phyloP scores from a whole-genome alignment of 2,888 invertebrate species.

The Chloroclystis v-ata region DNA sequence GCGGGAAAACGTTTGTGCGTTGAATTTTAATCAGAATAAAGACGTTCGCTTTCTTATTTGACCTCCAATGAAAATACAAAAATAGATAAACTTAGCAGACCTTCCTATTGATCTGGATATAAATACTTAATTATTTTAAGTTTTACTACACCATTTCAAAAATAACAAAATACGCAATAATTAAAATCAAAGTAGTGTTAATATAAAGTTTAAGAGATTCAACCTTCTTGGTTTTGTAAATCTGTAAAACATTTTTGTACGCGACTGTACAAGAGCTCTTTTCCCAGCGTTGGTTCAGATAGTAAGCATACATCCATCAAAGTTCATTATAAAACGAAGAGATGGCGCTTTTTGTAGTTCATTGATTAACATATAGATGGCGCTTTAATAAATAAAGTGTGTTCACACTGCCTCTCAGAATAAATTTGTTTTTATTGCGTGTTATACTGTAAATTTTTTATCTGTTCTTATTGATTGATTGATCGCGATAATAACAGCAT shows the following conservation, averaged over 20 bases:
- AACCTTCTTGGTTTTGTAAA: neutral
- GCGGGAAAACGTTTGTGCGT: conserved; percentile 42
- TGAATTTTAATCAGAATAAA: conserved; percentile 47
- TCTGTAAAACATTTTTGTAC: conserved; percentile 5
- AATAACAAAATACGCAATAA: too few species aligned
- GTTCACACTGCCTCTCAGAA: conserved; percentile 4
- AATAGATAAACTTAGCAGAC: too few species aligned
- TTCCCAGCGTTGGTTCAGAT: conserved; percentile 4
- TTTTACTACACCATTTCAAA: neutral
- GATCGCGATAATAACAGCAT: conserved; percentile 15
- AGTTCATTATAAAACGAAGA: conserved; percentile 33
- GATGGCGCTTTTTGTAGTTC: conserved; percentile 41
- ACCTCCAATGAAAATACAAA: conserved; percentile 18
- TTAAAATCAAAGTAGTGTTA: too few species aligned
- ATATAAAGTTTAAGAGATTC: too few species aligned
- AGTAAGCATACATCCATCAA: conserved; percentile 15
- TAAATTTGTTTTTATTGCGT: neutral
- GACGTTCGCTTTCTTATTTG: conserved; percentile 43
- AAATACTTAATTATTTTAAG: neutral
- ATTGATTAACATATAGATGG: conserved; percentile 15
- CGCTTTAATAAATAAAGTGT: conserved; percentile 17
- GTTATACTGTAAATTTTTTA: conserved; percentile 5
- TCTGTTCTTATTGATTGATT: conserved; percentile 16
- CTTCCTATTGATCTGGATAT: neutral
- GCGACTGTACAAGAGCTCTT: conserved; percentile 10